A percentile compares a stretch with the other conserved stretches of the same genome.
phyloP scores from a whole-genome alignment of 2,888 invertebrate genomes.

The Rhimphoctona megacephalus region DNA sequence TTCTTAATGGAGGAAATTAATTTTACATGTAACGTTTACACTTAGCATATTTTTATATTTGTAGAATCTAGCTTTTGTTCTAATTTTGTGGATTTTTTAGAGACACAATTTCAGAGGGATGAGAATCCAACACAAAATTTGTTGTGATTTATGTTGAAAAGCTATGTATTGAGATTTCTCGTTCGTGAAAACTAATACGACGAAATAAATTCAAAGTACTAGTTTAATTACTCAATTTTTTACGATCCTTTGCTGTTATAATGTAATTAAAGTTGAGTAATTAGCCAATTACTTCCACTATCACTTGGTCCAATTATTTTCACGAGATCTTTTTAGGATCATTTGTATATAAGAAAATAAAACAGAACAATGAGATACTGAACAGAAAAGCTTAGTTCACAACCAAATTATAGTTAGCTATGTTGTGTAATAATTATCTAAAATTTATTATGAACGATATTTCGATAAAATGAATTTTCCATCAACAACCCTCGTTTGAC shows the following conservation, averaged over 20 bases:
- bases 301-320: neutral
- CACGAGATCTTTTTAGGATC: neutral
- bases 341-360: neutral
- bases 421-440: neutral
- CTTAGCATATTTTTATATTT: neutral
- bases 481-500: no score
- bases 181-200: neutral
- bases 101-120: no score
- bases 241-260: neutral
- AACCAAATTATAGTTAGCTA: neutral
- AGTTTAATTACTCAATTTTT: neutral
- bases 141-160: neutral
- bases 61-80: neutral
- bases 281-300: neutral
- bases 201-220: neutral
- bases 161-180: neutral
- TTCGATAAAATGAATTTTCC: no score
- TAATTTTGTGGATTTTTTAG: neutral
- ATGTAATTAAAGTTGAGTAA: neutral
- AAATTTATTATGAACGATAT: neutral
- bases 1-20: neutral
- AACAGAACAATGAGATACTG: neutral
- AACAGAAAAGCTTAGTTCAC: neutral
- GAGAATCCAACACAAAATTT: neutral
- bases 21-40: neutral